These are phyloP conservation scores for Pomacea canaliculata DNA, from an alignment of 2,888 invertebrate species.

Conservation along the genomic window DNA sequence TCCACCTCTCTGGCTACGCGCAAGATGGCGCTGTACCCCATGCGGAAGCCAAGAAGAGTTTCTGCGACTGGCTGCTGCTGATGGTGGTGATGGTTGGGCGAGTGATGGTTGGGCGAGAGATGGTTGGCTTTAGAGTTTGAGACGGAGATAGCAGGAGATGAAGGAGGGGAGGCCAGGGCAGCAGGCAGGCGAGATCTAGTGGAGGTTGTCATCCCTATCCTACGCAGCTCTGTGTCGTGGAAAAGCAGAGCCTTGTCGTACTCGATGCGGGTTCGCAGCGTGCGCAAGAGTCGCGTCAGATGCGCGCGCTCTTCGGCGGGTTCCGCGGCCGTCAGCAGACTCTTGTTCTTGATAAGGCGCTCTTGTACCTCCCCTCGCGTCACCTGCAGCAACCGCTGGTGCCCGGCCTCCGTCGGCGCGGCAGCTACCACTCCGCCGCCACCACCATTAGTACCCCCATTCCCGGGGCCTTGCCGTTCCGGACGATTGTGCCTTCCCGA, in stretches of 20 bases:
- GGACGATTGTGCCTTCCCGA: no score
- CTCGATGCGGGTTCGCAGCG: slow-evolving; percentile 84
- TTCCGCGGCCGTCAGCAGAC: slow-evolving; percentile 78
- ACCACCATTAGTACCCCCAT: no score
- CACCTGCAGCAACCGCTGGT: slow-evolving; percentile 88
- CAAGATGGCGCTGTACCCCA: slow-evolving; percentile 49
- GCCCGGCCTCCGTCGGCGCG: slow-evolving; percentile 87
- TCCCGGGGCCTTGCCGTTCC: no score
- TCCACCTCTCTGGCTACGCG: slow-evolving; percentile 32
- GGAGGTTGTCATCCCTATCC: slow-evolving; percentile 65
- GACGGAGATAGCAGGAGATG: not conserved
- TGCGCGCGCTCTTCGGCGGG: slow-evolving; percentile 86
- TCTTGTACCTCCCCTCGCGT: slow-evolving; percentile 89
- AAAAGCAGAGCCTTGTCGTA: slow-evolving; percentile 86
- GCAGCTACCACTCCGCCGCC: slow-evolving; percentile 50
- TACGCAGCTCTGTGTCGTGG: slow-evolving; percentile 75
- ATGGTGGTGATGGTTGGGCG: not conserved
- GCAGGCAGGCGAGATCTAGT: slow-evolving; percentile 4
- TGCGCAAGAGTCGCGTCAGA: slow-evolving; percentile 80
- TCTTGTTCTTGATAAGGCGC: slow-evolving; percentile 91
- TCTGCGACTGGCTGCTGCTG: slow-evolving; percentile 35
- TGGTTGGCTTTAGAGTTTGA: no score
- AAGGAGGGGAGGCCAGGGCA: not conserved
- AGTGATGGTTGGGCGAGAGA: not conserved
- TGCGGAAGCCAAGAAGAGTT: slow-evolving; percentile 50